These are phyloP conservation scores for Varroa destructor DNA, from an alignment of 1,140 invertebrate genomes.

Conservation along the genomic window DNA sequence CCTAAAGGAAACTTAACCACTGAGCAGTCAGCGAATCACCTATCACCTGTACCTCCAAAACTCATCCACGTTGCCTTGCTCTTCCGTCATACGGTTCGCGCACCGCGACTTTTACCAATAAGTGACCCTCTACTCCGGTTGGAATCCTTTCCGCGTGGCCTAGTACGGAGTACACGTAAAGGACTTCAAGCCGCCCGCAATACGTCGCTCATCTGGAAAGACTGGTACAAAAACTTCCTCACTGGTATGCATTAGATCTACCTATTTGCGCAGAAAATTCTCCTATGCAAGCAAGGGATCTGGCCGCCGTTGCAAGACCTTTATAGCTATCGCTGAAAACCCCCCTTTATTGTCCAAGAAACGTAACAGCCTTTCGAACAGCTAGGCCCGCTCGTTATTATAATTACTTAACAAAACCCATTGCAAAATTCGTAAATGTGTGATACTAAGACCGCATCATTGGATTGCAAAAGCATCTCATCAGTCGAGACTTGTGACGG, in stretches of 20 bases:
- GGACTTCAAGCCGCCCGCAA: constrained; percentile 14
- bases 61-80: constrained; percentile 2
- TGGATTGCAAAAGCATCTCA: too few species aligned
- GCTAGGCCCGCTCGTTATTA: too few species aligned
- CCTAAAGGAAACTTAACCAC: not conserved
- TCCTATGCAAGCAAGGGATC: not conserved
- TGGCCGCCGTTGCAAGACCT: not conserved
- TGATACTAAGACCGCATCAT: too few species aligned
- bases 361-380: too few species aligned
- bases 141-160: constrained; percentile 13
- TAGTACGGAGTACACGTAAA: constrained; percentile 5
- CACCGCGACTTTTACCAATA: not conserved
- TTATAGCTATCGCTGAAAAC: not conserved
- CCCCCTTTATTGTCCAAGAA: not conserved
- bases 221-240: constrained; percentile 20
- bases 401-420: too few species aligned
- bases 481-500: too few species aligned
- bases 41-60: not conserved
- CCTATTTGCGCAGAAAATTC: too few species aligned
- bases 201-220: constrained; percentile 4
- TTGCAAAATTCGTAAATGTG: too few species aligned
- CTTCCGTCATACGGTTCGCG: constrained; percentile 16
- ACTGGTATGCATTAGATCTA: not conserved
- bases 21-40: not conserved
- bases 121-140: not conserved